A percentile compares a stretch with the other conserved stretches of the same genome.
phyloP scores from a whole-genome alignment of 2,113 vertebrate species.

The Brachyhypopomus occidentalis region DNA sequence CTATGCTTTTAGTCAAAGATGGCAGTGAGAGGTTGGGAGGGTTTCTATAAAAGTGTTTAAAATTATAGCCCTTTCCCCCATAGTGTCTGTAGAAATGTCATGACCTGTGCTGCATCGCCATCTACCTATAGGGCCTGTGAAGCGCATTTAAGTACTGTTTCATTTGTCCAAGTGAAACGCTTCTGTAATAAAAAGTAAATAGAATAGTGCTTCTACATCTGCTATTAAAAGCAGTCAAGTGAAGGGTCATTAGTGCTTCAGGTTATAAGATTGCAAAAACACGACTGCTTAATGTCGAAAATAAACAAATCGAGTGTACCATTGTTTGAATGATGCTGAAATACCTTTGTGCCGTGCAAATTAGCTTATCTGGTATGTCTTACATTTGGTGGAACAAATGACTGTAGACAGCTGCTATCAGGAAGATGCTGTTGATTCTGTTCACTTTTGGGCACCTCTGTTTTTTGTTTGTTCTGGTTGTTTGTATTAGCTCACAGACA shows the following conservation, averaged over 20 bases:
- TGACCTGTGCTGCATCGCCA: neutral
- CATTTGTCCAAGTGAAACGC: neutral
- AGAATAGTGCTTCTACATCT: neutral
- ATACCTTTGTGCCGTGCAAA: slow-evolving; percentile 24
- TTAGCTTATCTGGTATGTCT: slow-evolving; percentile 33
- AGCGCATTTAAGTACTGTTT: neutral
- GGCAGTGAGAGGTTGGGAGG: too few species aligned
- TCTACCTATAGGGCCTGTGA: neutral
- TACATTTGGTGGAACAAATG: slow-evolving; percentile 8
- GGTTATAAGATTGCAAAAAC: neutral
- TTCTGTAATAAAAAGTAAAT: slow-evolving; percentile 3
- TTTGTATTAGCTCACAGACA: slow-evolving; percentile 1
- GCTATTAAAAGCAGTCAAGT: neutral
- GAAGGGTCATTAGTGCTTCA: too few species aligned
- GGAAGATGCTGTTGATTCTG: slow-evolving; percentile 12
- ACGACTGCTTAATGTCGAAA: neutral
- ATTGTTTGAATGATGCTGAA: slow-evolving; percentile 13
- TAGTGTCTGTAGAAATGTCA: too few species aligned
- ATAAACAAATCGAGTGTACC: neutral
- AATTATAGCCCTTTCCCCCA: too few species aligned
- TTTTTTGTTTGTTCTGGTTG: slow-evolving; percentile 29
- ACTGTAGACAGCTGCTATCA: slow-evolving; percentile 34
- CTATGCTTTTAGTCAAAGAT: too few species aligned
- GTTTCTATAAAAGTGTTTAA: too few species aligned
- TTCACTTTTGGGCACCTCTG: slow-evolving; percentile 21